Percentiles rank a stretch among this genome's conserved stretches.
Conservation (phyloP, 1,140 invertebrate genomes). For the Dinothrombium tinctorium region DNA sequence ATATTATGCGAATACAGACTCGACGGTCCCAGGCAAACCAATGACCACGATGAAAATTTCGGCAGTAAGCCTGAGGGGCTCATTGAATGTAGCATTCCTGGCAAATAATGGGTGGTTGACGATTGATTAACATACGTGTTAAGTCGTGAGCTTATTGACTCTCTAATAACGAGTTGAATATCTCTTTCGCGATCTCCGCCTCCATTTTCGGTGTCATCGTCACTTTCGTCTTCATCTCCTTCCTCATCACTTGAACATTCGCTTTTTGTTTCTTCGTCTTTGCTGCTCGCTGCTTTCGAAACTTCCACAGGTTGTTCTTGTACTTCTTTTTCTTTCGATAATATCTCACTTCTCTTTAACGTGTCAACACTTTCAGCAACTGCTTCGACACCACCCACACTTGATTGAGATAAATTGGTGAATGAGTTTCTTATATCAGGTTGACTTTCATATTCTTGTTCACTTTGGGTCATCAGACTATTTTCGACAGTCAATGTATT, state of each 20-base stretch:
- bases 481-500: not conserved
- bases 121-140: conserved; percentile 25
- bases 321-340: not conserved
- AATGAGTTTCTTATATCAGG: not conserved
- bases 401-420: conserved; percentile 1
- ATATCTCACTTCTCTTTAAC: not conserved
- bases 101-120: conserved; percentile 67
- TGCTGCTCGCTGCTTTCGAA: too few species aligned
- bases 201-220: not conserved
- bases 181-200: not conserved
- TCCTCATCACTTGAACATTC: not conserved
- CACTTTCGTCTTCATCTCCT: not conserved
- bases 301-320: too few species aligned
- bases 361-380: not conserved
- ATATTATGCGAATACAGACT: conserved; percentile 72
- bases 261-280: not conserved
- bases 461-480: not conserved
- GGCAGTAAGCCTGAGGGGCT: conserved; percentile 54
- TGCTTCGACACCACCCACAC: not conserved
- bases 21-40: conserved; percentile 66
- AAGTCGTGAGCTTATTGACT: not conserved
- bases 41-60: conserved; percentile 72
- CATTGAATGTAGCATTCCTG: conserved; percentile 59
- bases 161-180: conserved; percentile 6
- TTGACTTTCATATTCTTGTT: conserved; percentile 3